Evolutionary conservation across 2,113 vertebrate genomes (phyloP).

Genomic region (Maccullochella peelii): DNA sequence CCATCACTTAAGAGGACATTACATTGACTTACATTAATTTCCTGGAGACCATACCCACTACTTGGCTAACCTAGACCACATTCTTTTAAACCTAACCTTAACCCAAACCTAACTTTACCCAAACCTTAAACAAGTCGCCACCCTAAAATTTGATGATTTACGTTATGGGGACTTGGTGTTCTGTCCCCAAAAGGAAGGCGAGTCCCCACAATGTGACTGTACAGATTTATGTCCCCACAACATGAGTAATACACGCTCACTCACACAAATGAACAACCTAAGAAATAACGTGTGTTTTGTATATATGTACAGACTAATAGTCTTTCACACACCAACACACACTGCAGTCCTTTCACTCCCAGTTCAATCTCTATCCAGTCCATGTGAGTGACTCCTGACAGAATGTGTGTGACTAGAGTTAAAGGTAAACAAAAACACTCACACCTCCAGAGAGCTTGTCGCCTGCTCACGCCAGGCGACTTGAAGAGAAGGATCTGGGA

Average conservation of each 20-base stretch:
- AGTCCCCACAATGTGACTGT: no score
- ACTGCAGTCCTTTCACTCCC: neutral
- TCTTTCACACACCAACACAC: slow-evolving; percentile 9
- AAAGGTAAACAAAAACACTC: slow-evolving; percentile 40
- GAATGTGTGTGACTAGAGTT: slow-evolving; percentile 55
- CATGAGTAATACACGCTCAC: neutral
- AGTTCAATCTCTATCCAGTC: slow-evolving; percentile 9
- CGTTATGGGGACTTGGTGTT: no score
- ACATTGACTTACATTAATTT: no score
- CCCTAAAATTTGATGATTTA: no score
- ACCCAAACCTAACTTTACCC: no score
- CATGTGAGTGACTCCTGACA: slow-evolving; percentile 60
- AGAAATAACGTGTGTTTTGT: neutral
- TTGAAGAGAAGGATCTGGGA: slow-evolving; percentile 22
- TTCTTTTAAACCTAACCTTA: no score
- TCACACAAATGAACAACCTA: neutral
- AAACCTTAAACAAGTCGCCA: no score
- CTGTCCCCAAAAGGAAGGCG: no score
- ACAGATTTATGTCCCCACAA: no score
- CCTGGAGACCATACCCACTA: no score
- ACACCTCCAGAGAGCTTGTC: slow-evolving; percentile 54
- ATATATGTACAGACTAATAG: neutral
- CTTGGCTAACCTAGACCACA: no score
- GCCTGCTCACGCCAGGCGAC: slow-evolving; percentile 51
- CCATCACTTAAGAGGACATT: no score